Evolutionary conservation across 2,113 vertebrate species (phyloP).

Genomic region (Cnemophilus loriae): DNA sequence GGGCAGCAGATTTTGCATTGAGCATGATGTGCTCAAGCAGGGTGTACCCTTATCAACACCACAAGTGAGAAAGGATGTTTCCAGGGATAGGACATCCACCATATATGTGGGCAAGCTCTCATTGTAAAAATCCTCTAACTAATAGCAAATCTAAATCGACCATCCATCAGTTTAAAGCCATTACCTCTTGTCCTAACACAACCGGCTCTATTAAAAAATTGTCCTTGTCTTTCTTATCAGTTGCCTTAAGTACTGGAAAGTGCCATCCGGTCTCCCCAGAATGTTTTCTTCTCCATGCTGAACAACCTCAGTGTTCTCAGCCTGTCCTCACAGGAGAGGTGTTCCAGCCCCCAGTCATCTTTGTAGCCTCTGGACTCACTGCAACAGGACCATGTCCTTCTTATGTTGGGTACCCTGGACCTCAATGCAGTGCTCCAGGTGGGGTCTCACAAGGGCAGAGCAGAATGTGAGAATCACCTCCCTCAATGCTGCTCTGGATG

Average conservation of each 20-base stretch:
- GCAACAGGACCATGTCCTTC: not conserved
- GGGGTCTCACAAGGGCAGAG: not conserved
- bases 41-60: not conserved
- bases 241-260: not conserved
- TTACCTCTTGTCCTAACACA: not conserved
- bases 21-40: not conserved
- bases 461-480: not conserved
- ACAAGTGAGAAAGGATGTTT: not conserved
- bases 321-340: not conserved
- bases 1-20: not conserved
- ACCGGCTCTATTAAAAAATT: not conserved
- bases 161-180: not conserved
- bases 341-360: not conserved
- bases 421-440: not conserved
- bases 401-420: no score
- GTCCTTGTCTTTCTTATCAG: not conserved
- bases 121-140: not conserved
- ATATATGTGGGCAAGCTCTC: not conserved
- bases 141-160: not conserved
- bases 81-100: not conserved
- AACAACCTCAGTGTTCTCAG: not conserved
- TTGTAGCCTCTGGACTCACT: not conserved
- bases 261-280: not conserved
- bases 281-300: not conserved
- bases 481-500: accelerated